phyloP scores from a whole-genome alignment of 1,140 invertebrate genomes.

The Cotesia glomerata region DNA sequence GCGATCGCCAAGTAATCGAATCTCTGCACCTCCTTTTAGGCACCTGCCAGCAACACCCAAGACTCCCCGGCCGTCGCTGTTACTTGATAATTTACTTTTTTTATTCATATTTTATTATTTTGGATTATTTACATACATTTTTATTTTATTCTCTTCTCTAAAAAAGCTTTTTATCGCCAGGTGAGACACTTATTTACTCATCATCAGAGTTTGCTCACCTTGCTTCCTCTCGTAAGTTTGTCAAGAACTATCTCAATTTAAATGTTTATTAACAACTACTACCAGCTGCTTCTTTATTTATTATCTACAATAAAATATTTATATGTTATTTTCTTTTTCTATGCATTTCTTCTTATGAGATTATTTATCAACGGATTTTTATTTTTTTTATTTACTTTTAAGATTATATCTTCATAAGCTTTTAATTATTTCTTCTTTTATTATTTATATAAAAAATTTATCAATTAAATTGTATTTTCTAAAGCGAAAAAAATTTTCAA shows the following conservation, averaged over 20 bases:
- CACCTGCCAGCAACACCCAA: neutral
- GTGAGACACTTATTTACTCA: neutral
- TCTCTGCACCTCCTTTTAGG: neutral
- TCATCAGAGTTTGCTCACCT: neutral
- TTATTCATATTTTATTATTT: neutral
- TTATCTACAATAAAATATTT: no score
- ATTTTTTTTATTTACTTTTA: no score
- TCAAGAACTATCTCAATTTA: neutral
- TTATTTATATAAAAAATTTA: no score
- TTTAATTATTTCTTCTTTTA: no score
- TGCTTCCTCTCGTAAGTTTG: slow-evolving; percentile 1
- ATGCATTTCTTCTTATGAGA: no score
- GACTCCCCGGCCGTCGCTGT: neutral
- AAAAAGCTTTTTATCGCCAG: neutral
- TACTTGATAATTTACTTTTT: neutral
- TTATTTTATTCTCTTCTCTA: neutral
- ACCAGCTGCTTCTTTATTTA: no score
- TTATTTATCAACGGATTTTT: no score
- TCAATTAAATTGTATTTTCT: no score
- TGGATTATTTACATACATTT: neutral
- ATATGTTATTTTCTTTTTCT: no score
- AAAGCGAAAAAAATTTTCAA: no score
- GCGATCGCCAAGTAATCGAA: slow-evolving; percentile 1
- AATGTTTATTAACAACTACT: no score
- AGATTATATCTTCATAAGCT: no score